A percentile compares a stretch with the other conserved stretches of the same genome.
Conservation (phyloP, 2,113 vertebrate species). For the Oreochromis niloticus region DNA sequence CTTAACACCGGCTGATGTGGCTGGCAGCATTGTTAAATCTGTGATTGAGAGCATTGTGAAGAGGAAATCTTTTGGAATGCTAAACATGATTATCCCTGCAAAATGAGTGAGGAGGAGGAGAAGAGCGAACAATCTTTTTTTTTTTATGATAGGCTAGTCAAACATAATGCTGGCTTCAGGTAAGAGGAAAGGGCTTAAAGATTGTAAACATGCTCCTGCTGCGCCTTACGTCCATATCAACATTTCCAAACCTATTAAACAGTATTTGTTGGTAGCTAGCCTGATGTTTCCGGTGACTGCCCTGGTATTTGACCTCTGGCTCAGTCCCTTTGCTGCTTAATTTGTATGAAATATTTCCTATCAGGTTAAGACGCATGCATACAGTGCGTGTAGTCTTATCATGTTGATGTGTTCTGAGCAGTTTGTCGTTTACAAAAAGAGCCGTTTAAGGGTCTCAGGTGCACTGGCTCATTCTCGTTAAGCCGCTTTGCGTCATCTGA, state of each 20-base stretch:
- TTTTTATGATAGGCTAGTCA: conserved; percentile 14
- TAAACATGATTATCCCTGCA: conserved; percentile 34
- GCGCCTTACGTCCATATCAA: background rate
- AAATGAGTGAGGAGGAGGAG: conserved; percentile 25
- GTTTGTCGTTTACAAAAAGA: background rate
- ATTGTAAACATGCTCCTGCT: background rate
- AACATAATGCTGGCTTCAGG: conserved; percentile 9
- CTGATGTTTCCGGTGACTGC: background rate
- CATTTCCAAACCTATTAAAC: conserved; percentile 7
- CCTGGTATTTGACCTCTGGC: background rate
- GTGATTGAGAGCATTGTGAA: conserved; percentile 67
- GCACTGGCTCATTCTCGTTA: conserved; percentile 34
- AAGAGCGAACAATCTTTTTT: background rate
- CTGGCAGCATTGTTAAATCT: conserved; percentile 37
- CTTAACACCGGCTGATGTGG: conserved; percentile 48
- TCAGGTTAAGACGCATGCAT: conserved; percentile 13
- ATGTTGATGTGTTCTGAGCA: background rate
- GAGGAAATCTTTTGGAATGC: conserved; percentile 24
- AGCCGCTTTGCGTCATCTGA: conserved; percentile 19
- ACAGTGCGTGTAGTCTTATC: background rate
- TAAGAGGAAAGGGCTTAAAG: background rate
- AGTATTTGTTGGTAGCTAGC: background rate
- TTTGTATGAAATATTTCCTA: conserved; percentile 32
- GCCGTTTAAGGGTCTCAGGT: conserved; percentile 48
- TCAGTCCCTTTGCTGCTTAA: background rate